Evolutionary conservation across 2,797 vertebrate genomes (phyloP).

Genomic region (Novumbra hubbsi): DNA sequence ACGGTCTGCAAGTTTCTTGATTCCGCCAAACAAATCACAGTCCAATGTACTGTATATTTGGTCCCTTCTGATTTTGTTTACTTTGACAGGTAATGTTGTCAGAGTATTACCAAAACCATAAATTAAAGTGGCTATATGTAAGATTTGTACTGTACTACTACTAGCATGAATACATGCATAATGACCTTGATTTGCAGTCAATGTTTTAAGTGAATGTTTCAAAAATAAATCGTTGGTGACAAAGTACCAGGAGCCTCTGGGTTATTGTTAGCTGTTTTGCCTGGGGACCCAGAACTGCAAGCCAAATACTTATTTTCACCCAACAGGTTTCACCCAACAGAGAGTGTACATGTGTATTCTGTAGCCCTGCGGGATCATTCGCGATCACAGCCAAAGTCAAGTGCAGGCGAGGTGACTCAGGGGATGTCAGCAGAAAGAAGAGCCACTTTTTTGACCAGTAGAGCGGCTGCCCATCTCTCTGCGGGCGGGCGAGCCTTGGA

Average conservation of each 20-base stretch:
- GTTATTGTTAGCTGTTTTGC: slow-evolving; percentile 77
- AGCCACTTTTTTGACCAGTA: slow-evolving; percentile 73
- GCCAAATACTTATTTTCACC: slow-evolving; percentile 72
- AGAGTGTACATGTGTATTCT: slow-evolving; percentile 74
- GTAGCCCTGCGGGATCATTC: slow-evolving; percentile 52
- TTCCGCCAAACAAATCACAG: no score
- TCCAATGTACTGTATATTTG: no score
- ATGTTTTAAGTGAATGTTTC: no score
- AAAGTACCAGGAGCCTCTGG: slow-evolving; percentile 34
- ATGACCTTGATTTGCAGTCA: no score
- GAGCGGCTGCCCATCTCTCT: slow-evolving; percentile 81
- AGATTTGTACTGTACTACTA: no score
- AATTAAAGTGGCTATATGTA: no score
- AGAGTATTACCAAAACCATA: no score
- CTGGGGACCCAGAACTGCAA: slow-evolving; percentile 55
- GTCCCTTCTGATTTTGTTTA: no score
- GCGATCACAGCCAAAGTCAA: slow-evolving; percentile 25
- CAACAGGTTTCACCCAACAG: slow-evolving; percentile 69
- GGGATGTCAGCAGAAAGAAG: slow-evolving; percentile 50
- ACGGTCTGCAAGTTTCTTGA: no score
- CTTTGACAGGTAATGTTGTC: no score
- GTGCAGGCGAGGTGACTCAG: slow-evolving; percentile 14
- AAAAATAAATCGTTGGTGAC: no score
- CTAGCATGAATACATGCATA: no score
- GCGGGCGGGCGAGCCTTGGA: slow-evolving; percentile 67